Evolutionary conservation across 2,113 vertebrate genomes (phyloP).

Genomic region (Elephantulus edwardii): DNA sequence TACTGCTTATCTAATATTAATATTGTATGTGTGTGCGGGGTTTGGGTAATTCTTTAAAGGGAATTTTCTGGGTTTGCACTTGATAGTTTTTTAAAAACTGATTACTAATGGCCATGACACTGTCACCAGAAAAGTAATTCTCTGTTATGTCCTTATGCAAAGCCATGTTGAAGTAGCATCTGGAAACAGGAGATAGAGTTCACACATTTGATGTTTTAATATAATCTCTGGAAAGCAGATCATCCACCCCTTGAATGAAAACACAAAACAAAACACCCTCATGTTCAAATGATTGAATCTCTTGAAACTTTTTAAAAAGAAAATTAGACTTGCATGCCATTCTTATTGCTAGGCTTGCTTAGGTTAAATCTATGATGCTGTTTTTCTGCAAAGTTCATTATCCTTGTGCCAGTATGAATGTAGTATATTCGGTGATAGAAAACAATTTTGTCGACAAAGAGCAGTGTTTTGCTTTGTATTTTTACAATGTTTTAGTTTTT

Average conservation of each 20-base stretch:
- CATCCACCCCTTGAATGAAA: background rate
- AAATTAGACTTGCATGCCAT: constrained; percentile 70
- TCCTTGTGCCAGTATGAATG: constrained; percentile 58
- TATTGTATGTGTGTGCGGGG: constrained; percentile 30
- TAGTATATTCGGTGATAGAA: constrained; percentile 49
- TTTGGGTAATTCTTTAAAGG: constrained; percentile 74
- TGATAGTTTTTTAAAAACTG: constrained; percentile 46
- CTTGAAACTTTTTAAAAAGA: background rate
- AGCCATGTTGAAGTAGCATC: constrained; percentile 45
- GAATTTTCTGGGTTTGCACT: constrained; percentile 62
- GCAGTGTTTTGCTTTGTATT: constrained; percentile 68
- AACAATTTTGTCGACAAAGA: constrained; percentile 55
- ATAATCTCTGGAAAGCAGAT: constrained; percentile 51
- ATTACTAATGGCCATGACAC: constrained; percentile 61
- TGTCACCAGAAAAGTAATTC: constrained; percentile 62
- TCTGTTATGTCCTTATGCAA: constrained; percentile 14
- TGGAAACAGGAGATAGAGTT: constrained; percentile 54
- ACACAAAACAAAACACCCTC: background rate
- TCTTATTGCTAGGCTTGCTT: constrained; percentile 53
- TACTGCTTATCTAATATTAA: background rate
- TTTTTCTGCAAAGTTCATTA: constrained; percentile 49
- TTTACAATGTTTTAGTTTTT: constrained; percentile 72
- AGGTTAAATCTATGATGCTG: constrained; percentile 52
- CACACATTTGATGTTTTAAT: constrained; percentile 37
- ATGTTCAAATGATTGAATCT: constrained; percentile 42